phyloP scores from a whole-genome alignment of 2,888 invertebrate species.

The Drosophila suboccidentalis region DNA sequence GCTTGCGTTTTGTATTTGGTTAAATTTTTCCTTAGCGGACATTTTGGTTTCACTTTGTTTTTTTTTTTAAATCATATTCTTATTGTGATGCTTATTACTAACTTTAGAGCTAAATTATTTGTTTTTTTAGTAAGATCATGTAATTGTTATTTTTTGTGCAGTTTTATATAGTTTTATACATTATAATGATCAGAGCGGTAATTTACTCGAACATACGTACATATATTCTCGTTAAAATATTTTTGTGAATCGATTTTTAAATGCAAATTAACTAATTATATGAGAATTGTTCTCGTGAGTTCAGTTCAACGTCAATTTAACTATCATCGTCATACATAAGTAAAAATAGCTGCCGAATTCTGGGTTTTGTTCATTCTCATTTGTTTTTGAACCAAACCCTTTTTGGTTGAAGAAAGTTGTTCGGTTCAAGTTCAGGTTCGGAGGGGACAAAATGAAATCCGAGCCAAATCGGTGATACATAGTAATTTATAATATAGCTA shows the following conservation, averaged over 20 bases:
- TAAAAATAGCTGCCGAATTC: conserved; percentile 7
- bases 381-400: background rate
- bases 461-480: background rate
- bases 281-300: conserved; percentile 59
- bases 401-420: background rate
- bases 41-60: conserved; percentile 58
- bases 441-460: background rate
- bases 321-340: background rate
- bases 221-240: background rate
- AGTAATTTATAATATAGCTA: background rate
- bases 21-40: conserved; percentile 51
- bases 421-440: conserved; percentile 1
- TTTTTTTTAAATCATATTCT: conserved; percentile 16
- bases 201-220: background rate
- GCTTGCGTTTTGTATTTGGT: conserved; percentile 54
- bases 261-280: conserved; percentile 62
- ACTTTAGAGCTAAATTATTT: background rate
- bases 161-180: background rate
- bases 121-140: background rate
- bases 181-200: conserved; percentile 1
- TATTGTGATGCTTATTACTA: background rate
- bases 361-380: background rate
- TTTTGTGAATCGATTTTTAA: conserved; percentile 46
- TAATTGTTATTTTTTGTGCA: background rate
- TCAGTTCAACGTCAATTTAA: conserved; percentile 35